Conservation (phyloP, 2,888 invertebrate genomes). For the Hirtodrosophila duncani region DNA sequence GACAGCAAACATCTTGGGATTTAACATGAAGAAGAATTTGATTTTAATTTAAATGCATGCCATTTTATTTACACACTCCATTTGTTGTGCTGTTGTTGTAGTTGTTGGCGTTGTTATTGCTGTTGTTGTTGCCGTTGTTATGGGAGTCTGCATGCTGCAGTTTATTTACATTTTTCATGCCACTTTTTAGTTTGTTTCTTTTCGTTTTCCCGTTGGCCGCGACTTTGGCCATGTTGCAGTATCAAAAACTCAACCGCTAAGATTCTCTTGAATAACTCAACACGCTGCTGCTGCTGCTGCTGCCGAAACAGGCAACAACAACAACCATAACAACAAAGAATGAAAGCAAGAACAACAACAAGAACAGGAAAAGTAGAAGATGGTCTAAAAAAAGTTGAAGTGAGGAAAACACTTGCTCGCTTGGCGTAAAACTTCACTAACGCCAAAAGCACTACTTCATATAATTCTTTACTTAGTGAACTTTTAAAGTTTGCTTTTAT, state of each 20-base stretch:
- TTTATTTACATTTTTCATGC: too few relatives aligned
- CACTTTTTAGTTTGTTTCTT: conserved; percentile 7
- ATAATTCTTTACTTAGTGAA: conserved; percentile 51
- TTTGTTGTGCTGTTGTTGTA: conserved; percentile 29
- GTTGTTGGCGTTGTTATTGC: neutral
- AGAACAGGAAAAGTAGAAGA: too few relatives aligned
- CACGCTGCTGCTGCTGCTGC: conserved; percentile 5
- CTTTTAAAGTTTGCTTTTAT: conserved; percentile 45
- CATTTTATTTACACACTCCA: conserved; percentile 51
- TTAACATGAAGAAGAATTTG: conserved; percentile 41
- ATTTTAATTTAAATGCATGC: conserved; percentile 56
- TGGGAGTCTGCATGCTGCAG: too few relatives aligned
- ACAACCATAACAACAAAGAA: neutral
- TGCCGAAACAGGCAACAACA: neutral
- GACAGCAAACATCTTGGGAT: too few relatives aligned
- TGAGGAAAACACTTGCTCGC: conserved; percentile 31
- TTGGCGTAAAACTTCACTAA: conserved; percentile 44
- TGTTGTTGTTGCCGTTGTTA: neutral
- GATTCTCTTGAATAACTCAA: conserved; percentile 48
- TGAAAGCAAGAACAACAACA: too few relatives aligned
- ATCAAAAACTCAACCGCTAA: conserved; percentile 28
- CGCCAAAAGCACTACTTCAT: conserved; percentile 49
- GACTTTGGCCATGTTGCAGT: conserved; percentile 4
- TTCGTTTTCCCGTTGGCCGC: conserved; percentile 15
- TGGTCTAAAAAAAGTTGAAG: neutral